Evolutionary conservation across 1,140 invertebrate species (phyloP).

Genomic region (Ceratosolen fusciceps): DNA sequence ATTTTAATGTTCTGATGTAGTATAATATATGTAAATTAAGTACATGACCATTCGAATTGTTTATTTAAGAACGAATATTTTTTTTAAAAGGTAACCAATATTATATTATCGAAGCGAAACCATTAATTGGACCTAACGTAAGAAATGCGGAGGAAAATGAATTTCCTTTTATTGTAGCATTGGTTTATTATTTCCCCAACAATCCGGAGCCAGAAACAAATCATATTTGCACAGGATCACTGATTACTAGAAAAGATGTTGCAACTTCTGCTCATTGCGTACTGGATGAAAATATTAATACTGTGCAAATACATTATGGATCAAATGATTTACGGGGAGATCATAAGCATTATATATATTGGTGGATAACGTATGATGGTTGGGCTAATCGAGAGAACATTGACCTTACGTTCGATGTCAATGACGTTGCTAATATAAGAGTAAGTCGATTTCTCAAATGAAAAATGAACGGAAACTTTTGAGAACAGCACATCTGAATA

Average conservation of each 20-base stretch:
- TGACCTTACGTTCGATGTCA: not conserved
- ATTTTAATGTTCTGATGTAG: no score
- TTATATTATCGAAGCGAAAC: not conserved
- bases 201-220: not conserved
- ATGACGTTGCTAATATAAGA: not conserved
- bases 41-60: no score
- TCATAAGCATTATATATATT: not conserved
- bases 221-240: not conserved
- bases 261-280: not conserved
- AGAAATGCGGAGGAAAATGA: not conserved
- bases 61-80: no score
- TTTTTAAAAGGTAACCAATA: not conserved
- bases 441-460: not conserved
- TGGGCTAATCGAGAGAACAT: not conserved
- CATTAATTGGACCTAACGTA: not conserved
- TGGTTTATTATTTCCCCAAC: not conserved
- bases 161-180: not conserved
- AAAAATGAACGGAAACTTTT: not conserved
- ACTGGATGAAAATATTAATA: not conserved
- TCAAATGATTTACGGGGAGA: not conserved
- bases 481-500: not conserved
- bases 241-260: not conserved
- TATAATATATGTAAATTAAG: no score
- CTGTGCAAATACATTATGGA: not conserved
- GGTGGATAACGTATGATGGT: not conserved